Percentiles rank a stretch among this genome's conserved stretches.
These are phyloP conservation scores for Rhimphoctona megacephalus DNA, from an alignment of 2,888 invertebrate genomes.

Conservation along the genomic window DNA sequence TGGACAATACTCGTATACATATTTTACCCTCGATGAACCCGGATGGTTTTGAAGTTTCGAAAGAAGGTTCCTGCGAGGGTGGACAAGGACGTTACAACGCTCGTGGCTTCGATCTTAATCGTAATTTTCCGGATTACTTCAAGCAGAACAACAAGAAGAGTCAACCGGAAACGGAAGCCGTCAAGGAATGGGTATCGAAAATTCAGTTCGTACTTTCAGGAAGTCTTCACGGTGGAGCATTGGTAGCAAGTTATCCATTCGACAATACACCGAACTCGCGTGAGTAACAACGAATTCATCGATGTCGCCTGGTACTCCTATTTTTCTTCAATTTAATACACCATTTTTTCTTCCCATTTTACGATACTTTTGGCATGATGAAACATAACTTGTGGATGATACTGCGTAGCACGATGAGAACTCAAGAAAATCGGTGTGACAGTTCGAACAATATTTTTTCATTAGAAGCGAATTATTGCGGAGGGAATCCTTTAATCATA, in stretches of 20 bases:
- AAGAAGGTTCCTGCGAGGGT: conserved; percentile 95
- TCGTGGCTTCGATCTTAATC: conserved; percentile 95
- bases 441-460: too few relatives aligned
- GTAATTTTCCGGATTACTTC: conserved; percentile 98
- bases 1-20: conserved; percentile 98
- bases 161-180: conserved; percentile 97
- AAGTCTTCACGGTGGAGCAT: conserved; percentile 96
- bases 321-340: neutral
- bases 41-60: conserved; percentile 97
- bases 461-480: too few relatives aligned
- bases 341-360: neutral
- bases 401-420: neutral
- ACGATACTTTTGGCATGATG: neutral
- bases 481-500: too few relatives aligned
- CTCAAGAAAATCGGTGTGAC: neutral
- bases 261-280: conserved; percentile 98
- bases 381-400: neutral
- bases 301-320: neutral
- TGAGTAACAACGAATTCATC: conserved; percentile 86
- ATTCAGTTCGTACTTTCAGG: conserved; percentile 97
- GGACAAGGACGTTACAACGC: conserved; percentile 96
- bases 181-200: conserved; percentile 97
- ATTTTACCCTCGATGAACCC: conserved; percentile 99
- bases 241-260: conserved; percentile 98
- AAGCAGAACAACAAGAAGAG: conserved; percentile 94